A percentile compares a stretch with the other conserved stretches of the same genome.
phyloP scores from a whole-genome alignment of 2,888 invertebrate genomes.

The Drosophila anomelani region DNA sequence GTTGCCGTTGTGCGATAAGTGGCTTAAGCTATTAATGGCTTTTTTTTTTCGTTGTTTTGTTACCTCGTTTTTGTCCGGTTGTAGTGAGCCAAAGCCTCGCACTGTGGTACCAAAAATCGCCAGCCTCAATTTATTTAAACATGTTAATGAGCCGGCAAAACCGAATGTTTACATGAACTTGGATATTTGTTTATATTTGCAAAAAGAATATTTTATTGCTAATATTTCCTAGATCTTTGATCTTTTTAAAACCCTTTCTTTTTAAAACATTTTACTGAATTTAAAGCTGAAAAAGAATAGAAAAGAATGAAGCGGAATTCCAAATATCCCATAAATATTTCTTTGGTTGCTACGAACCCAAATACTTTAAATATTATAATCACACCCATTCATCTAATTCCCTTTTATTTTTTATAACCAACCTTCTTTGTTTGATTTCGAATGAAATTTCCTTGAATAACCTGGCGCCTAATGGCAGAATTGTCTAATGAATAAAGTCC shows the following conservation, averaged over 20 bases:
- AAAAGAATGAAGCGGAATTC: not conserved
- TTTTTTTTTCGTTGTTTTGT: conserved; percentile 71
- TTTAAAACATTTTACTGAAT: too few species aligned
- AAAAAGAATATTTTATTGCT: not conserved
- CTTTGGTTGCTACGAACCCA: not conserved
- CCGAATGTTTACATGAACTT: not conserved
- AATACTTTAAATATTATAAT: not conserved
- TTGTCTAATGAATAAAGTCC: not conserved
- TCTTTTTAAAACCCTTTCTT: not conserved
- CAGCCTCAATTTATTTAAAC: conserved; percentile 14
- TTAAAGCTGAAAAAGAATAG: not conserved
- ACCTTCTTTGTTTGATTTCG: not conserved
- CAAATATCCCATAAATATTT: not conserved
- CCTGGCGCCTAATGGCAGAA: conserved; percentile 6
- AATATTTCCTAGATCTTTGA: not conserved
- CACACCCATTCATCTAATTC: not conserved
- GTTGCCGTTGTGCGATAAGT: conserved; percentile 69
- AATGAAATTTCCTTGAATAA: not conserved
- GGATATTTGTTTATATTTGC: conserved; percentile 10
- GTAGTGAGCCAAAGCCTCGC: conserved; percentile 34
- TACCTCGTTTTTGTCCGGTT: conserved; percentile 51
- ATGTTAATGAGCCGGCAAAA: conserved; percentile 25
- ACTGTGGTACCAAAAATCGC: conserved; percentile 57
- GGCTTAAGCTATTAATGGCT: conserved; percentile 81
- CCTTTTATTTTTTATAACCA: not conserved